Base-by-base conservation (phyloP, 2,797 vertebrate genomes). In the Podarcis siculus region DNA sequence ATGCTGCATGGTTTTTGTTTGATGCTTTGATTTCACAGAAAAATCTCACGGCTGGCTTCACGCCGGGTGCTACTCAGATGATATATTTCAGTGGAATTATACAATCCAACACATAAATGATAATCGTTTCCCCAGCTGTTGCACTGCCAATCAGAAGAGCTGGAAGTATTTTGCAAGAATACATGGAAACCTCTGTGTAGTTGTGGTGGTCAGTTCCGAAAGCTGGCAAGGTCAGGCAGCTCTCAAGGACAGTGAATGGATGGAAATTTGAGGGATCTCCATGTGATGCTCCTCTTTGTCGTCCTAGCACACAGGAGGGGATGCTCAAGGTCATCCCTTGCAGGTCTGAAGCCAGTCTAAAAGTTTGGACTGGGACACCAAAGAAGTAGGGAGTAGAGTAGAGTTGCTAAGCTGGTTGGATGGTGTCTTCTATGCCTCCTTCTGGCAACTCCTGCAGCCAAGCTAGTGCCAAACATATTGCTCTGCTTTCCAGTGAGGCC, bases 11-110 rank as follows among this genome's bases (percentile, higher is more conserved):
- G 35, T 82, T 80, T 92, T 87, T 89, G 39, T n/a, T 79, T 71
- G 1, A 5, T 80, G 55, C 32, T 81, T 67, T 92, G 82, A 91
- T 89, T 81, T 82, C 88, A 90, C 79, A 90, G 39, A 73, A 89
- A 83, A 92, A 91, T 35, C 86, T 84, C 88, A 78, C 58, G 39
- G 61, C 23, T 91, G 73, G 21, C 23, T 83, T 3, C 76, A 85
- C 87, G 87, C 30, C 90, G 82, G 61, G 67, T 89, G 88, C 23
- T 25, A 82, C 25, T 39, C 76, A 87, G 35, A 1, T 37, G 55
- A 84, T 73, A 92, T 90, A 72, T 37, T 79, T 42, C 37, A 79
- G 15, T 58, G 37, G 61, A 81, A 89, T 87, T 21, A 75, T 35
- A 64, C 58, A 90, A 79, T n/a, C 49, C 49, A 15, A 15, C 49